phyloP scores from a whole-genome alignment of 2,113 vertebrate genomes.

The Gallinago jamesoni region DNA sequence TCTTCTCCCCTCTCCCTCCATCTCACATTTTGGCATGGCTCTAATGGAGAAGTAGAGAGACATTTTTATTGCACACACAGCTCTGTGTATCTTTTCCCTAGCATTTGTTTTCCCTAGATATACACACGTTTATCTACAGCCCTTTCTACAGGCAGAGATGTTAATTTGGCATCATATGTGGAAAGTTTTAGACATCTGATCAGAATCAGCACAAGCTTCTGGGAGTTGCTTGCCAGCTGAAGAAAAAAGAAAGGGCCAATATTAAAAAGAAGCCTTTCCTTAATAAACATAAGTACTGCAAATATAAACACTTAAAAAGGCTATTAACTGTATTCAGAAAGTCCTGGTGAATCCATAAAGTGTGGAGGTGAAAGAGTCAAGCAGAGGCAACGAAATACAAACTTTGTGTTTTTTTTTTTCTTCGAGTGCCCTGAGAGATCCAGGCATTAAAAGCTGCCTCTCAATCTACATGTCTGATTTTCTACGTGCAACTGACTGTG shows the following conservation, averaged over 20 bases:
- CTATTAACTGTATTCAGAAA: neutral
- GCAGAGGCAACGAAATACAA: neutral
- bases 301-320: slow-evolving; percentile 19
- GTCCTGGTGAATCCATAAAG: neutral
- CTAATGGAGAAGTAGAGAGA: neutral
- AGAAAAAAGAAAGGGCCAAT: neutral
- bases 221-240: slow-evolving; percentile 48
- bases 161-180: slow-evolving; percentile 41
- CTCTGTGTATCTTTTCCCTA: neutral
- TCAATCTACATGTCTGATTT: neutral
- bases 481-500: neutral
- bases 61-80: neutral
- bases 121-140: slow-evolving; percentile 11
- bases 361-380: neutral
- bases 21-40: neutral
- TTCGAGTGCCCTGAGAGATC: neutral
- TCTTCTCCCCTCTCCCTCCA: neutral
- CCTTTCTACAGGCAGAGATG: slow-evolving; percentile 29
- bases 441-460: neutral
- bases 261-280: neutral
- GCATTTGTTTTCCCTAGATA: slow-evolving; percentile 47
- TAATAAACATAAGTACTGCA: neutral
- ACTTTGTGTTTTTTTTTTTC: neutral
- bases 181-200: slow-evolving; percentile 67
- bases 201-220: slow-evolving; percentile 42